These are phyloP conservation scores for Phymatocera aterrima DNA, from an alignment of 2,888 invertebrate species.

Conservation along the genomic window DNA sequence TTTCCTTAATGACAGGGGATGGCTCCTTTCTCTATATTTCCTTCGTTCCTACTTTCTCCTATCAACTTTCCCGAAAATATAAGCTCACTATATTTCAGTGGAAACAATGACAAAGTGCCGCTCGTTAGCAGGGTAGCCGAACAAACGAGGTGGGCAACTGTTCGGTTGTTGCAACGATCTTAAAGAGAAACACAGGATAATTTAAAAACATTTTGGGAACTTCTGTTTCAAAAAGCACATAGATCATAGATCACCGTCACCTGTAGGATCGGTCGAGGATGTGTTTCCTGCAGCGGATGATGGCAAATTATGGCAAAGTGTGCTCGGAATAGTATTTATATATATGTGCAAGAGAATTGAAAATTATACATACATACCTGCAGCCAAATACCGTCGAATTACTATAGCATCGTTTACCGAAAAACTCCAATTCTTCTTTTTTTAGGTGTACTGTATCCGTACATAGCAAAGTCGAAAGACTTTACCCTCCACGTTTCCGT, in stretches of 20 bases:
- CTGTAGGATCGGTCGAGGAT: not conserved
- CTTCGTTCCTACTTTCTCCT: conserved; percentile 9
- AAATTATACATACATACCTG: too few species aligned
- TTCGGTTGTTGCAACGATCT: not conserved
- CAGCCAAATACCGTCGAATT: too few species aligned
- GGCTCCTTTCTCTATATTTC: conserved; percentile 30
- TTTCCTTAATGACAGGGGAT: conserved; percentile 48
- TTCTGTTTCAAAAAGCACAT: not conserved
- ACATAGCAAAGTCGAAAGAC: conserved; percentile 10
- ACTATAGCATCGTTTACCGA: not conserved
- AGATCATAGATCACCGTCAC: not conserved
- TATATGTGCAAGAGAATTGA: too few species aligned
- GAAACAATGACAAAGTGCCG: conserved; percentile 36
- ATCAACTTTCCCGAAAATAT: conserved; percentile 24
- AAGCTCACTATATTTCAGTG: conserved; percentile 16
- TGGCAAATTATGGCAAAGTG: too few species aligned
- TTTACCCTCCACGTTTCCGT: not conserved
- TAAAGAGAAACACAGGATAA: not conserved
- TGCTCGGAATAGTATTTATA: too few species aligned
- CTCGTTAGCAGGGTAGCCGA: conserved; percentile 29
- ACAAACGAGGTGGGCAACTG: conserved; percentile 29
- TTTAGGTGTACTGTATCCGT: not conserved
- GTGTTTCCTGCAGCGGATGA: too few species aligned
- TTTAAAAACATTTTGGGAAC: not conserved
- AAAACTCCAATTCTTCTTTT: not conserved